Percentiles rank a stretch among this genome's conserved stretches.
These are phyloP conservation scores for Nephila pilipes DNA, from an alignment of 1,140 invertebrate species.

Conservation along the genomic window DNA sequence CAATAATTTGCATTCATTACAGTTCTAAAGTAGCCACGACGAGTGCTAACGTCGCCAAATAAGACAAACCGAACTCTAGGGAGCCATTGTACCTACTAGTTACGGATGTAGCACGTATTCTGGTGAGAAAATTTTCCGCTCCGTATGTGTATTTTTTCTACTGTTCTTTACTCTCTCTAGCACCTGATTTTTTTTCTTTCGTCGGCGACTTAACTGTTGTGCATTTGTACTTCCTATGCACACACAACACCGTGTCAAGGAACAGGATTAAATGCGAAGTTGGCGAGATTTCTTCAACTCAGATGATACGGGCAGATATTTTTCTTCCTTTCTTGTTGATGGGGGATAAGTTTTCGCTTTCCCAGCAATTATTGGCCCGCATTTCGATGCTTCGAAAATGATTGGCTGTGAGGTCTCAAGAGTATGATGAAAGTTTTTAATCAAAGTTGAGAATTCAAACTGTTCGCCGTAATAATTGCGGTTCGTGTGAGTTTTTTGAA, in stretches of 20 bases:
- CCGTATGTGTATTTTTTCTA: neutral
- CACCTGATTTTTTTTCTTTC: conserved; percentile 3
- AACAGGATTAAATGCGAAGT: conserved; percentile 21
- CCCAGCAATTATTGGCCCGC: neutral
- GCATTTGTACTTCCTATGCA: conserved; percentile 19
- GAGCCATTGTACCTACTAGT: neutral
- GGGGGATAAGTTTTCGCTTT: neutral
- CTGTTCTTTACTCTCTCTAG: conserved; percentile 4
- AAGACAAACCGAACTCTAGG: neutral
- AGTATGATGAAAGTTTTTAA: neutral
- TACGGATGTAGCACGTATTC: conserved; percentile 37
- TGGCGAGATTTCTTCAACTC: neutral
- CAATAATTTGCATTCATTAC: too few species aligned
- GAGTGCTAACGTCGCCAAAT: neutral
- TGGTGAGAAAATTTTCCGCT: conserved; percentile 37
- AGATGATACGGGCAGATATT: conserved; percentile 21
- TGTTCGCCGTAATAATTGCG: too few species aligned
- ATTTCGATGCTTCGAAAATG: neutral
- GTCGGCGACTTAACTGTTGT: neutral
- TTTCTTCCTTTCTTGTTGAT: neutral
- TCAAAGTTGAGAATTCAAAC: neutral
- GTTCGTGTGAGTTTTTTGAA: too few species aligned
- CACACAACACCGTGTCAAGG: neutral
- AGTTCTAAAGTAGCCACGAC: neutral
- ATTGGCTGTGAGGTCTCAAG: neutral